A percentile compares a stretch with the other conserved stretches of the same genome.
Evolutionary conservation across 2,113 vertebrate genomes (phyloP).

Genomic region (Podilymbus podiceps): DNA sequence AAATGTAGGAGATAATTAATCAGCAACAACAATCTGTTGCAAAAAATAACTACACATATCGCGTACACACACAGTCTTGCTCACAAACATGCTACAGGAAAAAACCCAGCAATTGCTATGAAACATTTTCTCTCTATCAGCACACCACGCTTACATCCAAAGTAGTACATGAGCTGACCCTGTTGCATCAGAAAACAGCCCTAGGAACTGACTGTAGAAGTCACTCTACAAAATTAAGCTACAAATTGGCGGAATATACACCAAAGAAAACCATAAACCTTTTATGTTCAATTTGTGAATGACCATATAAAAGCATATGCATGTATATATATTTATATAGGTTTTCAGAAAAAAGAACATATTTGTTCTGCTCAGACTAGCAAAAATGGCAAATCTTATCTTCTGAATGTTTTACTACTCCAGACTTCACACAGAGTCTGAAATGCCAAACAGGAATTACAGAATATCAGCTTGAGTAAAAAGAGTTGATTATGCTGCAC

Average conservation of each 20-base stretch:
- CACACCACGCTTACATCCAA: neutral
- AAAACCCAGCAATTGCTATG: neutral
- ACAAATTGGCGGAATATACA: neutral
- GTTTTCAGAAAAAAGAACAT: neutral
- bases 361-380: neutral
- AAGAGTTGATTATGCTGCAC: neutral
- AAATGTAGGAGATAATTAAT: neutral
- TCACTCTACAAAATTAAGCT: neutral
- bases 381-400: neutral
- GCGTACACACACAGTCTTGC: neutral
- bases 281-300: neutral
- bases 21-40: neutral
- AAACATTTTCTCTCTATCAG: neutral
- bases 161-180: neutral
- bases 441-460: neutral
- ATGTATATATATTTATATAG: accelerated
- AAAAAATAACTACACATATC: neutral
- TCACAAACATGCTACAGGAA: neutral
- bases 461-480: neutral
- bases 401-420: neutral
- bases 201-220: neutral
- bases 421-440: neutral
- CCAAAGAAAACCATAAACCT: neutral
- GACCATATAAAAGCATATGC: neutral
- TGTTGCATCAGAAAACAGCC: neutral